A percentile compares a stretch with the other conserved stretches of the same genome.
phyloP scores from a whole-genome alignment of 2,797 vertebrate genomes.

The Lutjanus argentimaculatus region DNA sequence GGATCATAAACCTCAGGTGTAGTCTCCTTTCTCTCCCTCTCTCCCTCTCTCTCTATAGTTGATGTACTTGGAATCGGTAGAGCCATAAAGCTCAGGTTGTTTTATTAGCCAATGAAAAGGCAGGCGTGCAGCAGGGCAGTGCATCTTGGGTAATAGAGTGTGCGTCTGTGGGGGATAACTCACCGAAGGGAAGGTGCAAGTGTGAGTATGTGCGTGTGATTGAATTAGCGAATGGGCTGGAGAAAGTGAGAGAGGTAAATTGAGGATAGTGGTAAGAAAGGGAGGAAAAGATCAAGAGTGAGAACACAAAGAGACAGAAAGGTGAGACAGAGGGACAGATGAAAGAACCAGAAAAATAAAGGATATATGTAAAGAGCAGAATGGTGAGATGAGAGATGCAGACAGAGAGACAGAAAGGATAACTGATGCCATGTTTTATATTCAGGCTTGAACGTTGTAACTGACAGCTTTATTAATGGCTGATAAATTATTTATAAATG shows the following conservation, averaged over 20 bases:
- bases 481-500: neutral
- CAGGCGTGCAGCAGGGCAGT: slow-evolving; percentile 59
- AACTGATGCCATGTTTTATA: neutral
- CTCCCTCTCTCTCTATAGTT: slow-evolving; percentile 42
- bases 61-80: slow-evolving; percentile 74
- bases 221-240: slow-evolving; percentile 40
- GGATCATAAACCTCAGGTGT: slow-evolving; percentile 59
- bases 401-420: too few species aligned
- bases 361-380: neutral
- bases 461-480: neutral
- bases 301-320: neutral
- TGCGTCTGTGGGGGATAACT: slow-evolving; percentile 67
- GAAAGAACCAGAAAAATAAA: neutral
- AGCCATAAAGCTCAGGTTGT: slow-evolving; percentile 78
- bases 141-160: slow-evolving; percentile 81
- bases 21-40: slow-evolving; percentile 8
- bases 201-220: slow-evolving; percentile 38
- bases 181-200: slow-evolving; percentile 33
- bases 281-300: neutral
- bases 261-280: neutral
- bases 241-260: slow-evolving; percentile 12
- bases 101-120: slow-evolving; percentile 85
- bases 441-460: neutral
- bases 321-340: too few species aligned
- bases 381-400: too few species aligned